Conservation (phyloP, 37 sponge, comb jelly and placozoan species). For the Hexactinellida sp. region DNA sequence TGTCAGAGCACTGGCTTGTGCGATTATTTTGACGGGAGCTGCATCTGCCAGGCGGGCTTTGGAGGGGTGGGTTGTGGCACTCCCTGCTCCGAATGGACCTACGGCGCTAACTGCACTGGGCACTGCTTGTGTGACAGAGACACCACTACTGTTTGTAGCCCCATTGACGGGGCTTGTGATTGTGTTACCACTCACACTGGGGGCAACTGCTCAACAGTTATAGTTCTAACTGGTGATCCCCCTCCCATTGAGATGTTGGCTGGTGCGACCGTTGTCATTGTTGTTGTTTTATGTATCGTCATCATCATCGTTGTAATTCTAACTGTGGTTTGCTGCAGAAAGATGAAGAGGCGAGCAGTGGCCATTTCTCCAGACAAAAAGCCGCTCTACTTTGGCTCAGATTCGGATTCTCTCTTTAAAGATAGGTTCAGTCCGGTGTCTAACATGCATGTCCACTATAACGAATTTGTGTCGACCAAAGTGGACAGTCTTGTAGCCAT, state of each 20-base stretch:
- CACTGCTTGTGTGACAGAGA: not conserved
- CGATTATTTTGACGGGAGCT: not conserved
- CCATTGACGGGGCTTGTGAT: not conserved
- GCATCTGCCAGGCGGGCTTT: not conserved
- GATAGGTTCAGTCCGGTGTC: not conserved
- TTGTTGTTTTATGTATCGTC: not conserved
- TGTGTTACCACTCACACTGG: not conserved
- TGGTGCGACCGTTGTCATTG: not conserved
- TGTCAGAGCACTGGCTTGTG: not conserved
- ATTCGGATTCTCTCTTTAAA: not conserved
- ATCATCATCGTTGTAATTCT: not conserved
- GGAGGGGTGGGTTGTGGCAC: not conserved
- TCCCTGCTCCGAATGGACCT: not conserved
- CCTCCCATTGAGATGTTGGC: not conserved
- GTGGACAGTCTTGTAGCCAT: not conserved
- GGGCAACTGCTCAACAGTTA: not conserved
- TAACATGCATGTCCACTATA: not conserved
- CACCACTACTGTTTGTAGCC: not conserved
- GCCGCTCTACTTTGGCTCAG: not conserved
- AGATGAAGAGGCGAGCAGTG: not conserved
- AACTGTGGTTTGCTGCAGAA: not conserved
- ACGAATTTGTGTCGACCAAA: not conserved
- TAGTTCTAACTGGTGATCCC: not conserved
- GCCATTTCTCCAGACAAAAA: not conserved
- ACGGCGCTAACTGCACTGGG: not conserved